Evolutionary conservation across 2,797 vertebrate species (phyloP).

Genomic region (Myoxocephalus aenaeus): DNA sequence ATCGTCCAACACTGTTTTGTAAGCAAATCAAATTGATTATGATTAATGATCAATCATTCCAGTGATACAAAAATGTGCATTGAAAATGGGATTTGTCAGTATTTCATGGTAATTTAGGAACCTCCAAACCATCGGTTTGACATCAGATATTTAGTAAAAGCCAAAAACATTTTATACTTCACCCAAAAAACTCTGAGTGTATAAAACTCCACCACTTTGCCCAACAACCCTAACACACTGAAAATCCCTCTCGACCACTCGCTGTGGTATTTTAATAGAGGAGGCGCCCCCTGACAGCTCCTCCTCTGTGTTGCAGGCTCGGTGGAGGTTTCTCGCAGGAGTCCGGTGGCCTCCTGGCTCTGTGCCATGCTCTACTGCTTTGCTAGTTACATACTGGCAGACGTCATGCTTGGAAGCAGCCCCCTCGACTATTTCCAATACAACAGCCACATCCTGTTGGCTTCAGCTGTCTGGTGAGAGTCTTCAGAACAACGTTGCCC

Average conservation of each 20-base stretch:
- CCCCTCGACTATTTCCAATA: conserved; percentile 94
- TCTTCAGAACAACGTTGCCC: background rate
- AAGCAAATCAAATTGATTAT: background rate
- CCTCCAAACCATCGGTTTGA: background rate
- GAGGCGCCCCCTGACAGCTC: background rate
- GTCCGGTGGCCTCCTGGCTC: conserved; percentile 96
- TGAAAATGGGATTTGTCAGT: background rate
- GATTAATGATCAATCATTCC: background rate
- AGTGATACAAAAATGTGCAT: background rate
- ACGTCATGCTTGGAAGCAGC: conserved; percentile 92
- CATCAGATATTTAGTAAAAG: background rate
- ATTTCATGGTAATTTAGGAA: background rate
- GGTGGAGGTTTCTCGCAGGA: conserved; percentile 92
- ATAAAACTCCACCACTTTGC: background rate
- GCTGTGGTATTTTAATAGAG: background rate
- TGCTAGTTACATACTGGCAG: conserved; percentile 95
- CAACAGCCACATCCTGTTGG: conserved; percentile 94
- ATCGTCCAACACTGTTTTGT: background rate
- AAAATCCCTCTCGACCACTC: background rate
- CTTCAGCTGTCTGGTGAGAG: conserved; percentile 94
- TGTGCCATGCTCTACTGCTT: conserved; percentile 99
- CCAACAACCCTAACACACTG: background rate
- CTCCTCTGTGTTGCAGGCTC: conserved; percentile 75
- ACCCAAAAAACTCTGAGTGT: background rate
- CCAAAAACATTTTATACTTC: background rate